Base-by-base conservation (phyloP, 2,797 vertebrate species). In the Zalophus californianus region DNA sequence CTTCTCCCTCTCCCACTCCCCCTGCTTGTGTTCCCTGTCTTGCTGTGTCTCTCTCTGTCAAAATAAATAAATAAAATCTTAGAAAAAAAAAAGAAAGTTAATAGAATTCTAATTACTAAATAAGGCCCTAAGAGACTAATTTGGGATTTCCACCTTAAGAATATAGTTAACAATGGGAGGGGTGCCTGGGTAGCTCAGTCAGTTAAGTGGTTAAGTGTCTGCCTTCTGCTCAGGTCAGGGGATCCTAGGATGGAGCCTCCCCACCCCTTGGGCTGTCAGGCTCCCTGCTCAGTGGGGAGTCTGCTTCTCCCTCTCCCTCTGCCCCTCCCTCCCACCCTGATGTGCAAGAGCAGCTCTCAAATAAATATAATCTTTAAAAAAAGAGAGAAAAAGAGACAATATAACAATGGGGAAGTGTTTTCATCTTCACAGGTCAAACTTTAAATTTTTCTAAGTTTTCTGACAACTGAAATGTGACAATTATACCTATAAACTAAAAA, bases 81-180 rank as follows among this genome's bases (percentile, higher is more conserved):
- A 44, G 7, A 44, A 44, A 44, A 44, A 44, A 44, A 44, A 44
- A 44, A 44, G 23, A 60, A 96, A 86, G 23, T 85, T 68, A 86
- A 64, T 32, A 89, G 58, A 89, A 86, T 89, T 78, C 54, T 38
- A 95, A 94, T 32, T 32, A 70, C 35, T 86, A 21, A 95, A 23
- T 56, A 95, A 93, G 27, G 88, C 15, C 25, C 64, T 80, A 80
- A 50, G 16, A 83, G 62, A 58, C 21, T 73, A 84, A 84, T 48
- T 60, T 92, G 23, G 23, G 20, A 62, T 52, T 84, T 86, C 64
- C 48, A 50, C 27, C 20, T 70, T 62, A 93, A 92, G 11, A 73
- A 44, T 73, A 75, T 29, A 35, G 66, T 35, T 35, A 35, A 20
- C n/a, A 68, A 68, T 11, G 66, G n/a, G 66, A 68, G n/a, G 66